A percentile compares a stretch with the other conserved stretches of the same genome.
Evolutionary conservation across 1,140 invertebrate genomes (phyloP).

Genomic region (Eupristina koningsbergeri): DNA sequence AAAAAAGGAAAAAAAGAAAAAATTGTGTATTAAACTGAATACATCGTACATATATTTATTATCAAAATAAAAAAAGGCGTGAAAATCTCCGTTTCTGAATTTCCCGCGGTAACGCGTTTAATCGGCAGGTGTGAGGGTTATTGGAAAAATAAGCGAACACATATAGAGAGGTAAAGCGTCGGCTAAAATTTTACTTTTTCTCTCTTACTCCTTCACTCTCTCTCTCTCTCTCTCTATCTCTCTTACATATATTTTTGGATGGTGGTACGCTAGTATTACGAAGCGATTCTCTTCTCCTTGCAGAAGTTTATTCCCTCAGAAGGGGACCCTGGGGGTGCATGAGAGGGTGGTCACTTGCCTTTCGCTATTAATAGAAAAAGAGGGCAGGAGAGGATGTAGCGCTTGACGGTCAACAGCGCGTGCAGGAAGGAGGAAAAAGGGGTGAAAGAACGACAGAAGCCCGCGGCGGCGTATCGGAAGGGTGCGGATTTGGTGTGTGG

Average conservation of each 20-base stretch:
- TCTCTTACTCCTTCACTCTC: not conserved
- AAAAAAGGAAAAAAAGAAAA: too few relatives aligned
- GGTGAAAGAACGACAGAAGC: conserved; percentile 52
- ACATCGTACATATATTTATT: conserved; percentile 11
- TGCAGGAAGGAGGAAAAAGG: conserved; percentile 55
- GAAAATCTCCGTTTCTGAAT: conserved; percentile 45
- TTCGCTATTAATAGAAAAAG: conserved; percentile 64
- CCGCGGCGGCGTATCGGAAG: conserved; percentile 15
- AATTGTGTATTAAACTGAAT: not conserved
- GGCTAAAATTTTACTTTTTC: conserved; percentile 40
- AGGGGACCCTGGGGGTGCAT: not conserved
- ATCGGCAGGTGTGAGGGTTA: conserved; percentile 45
- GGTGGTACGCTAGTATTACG: not conserved
- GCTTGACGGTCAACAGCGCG: conserved; percentile 56
- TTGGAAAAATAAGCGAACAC: conserved; percentile 48
- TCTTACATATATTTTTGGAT: conserved; percentile 42
- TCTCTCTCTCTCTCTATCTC: not conserved
- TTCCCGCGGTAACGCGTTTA: conserved; percentile 48
- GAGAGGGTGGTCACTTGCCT: conserved; percentile 19
- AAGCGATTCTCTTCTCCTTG: not conserved
- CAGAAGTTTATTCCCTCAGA: conserved; percentile 30
- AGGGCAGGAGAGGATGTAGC: conserved; percentile 56
- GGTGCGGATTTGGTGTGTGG: not conserved
- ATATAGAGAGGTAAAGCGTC: conserved; percentile 13
- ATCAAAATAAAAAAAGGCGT: conserved; percentile 16